Conservation (phyloP, 2,888 invertebrate genomes). For the Hecatera dysodea region DNA sequence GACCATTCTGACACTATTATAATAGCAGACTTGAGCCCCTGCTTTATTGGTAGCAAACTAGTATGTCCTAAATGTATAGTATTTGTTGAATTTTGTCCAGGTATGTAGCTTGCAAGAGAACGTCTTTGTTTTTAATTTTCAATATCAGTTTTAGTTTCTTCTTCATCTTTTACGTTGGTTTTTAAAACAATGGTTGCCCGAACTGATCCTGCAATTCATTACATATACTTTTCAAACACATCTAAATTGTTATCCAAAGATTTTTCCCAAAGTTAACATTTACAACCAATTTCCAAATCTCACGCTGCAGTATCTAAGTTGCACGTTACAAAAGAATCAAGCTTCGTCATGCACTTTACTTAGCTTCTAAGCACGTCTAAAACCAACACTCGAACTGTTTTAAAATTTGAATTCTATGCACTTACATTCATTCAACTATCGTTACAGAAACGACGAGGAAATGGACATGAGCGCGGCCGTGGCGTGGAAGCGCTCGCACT, state of each 20-base stretch:
- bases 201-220: neutral
- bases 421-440: conserved; percentile 17
- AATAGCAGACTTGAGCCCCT: no score
- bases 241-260: neutral
- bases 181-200: neutral
- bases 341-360: conserved; percentile 33
- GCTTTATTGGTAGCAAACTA: no score
- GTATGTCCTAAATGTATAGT: neutral
- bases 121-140: neutral
- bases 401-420: conserved; percentile 10
- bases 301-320: conserved; percentile 1
- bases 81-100: neutral
- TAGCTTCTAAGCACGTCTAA: conserved; percentile 22
- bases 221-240: neutral
- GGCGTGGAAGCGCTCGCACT: conserved; percentile 90
- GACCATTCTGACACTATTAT: no score
- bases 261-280: neutral
- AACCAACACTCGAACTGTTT: conserved; percentile 31
- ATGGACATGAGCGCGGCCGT: conserved; percentile 82
- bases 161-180: neutral
- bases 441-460: conserved; percentile 85
- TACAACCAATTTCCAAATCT: conserved; percentile 19
- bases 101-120: neutral
- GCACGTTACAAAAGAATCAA: conserved; percentile 30
- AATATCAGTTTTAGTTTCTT: neutral